Base-by-base conservation (phyloP, 2,113 vertebrate species). In the Alethe diademata region DNA sequence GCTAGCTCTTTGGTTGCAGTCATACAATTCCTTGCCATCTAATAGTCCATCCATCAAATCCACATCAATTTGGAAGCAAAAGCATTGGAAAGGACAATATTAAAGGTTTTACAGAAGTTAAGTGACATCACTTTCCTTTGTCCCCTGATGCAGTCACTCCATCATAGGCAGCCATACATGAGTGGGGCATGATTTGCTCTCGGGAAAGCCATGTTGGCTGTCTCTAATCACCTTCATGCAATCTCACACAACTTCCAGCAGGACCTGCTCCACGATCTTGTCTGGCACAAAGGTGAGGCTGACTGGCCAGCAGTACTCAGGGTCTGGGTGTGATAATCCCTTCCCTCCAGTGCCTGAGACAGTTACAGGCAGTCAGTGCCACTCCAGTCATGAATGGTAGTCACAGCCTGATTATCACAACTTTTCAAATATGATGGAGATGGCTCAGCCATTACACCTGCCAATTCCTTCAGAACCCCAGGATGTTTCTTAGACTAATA, bases 171-270 rank as follows among this genome's bases (percentile, higher is more conserved):
- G 15, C 14, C 57, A 50, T 31, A 71, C 48, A 16, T 58, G 35
- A 64, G 29, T 19, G 0, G 2, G 35, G 48, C 11, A n/a, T 5
- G 29, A 73, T 54, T 81, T 73, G 40, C 60, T n/a, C 35, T 48
- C 33, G 20, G 23, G 24, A 19, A 74, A 70, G 54, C 23, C 0
- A 0, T 13, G 33, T 3, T 12, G 8, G 54, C 53, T 67, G 16
- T 51, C 40, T 70, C 26, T 35, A 70, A 38, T 35, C 20, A 57
- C 29, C 17, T 87, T 38, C 22, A 58, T 9, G 33, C 38, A 50
- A 38, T 19, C 36, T 6, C 5, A 51, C 26, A 38, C 4, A 57
- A 57, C 20, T 78, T 73, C 31, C 40, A 69, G 50, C 23, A 90
- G 36, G 35, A 84, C 28, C 31, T 70, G 31, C 38, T 74, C 38